phyloP scores from a whole-genome alignment of 2,888 invertebrate species.

The Campoplex capitator region DNA sequence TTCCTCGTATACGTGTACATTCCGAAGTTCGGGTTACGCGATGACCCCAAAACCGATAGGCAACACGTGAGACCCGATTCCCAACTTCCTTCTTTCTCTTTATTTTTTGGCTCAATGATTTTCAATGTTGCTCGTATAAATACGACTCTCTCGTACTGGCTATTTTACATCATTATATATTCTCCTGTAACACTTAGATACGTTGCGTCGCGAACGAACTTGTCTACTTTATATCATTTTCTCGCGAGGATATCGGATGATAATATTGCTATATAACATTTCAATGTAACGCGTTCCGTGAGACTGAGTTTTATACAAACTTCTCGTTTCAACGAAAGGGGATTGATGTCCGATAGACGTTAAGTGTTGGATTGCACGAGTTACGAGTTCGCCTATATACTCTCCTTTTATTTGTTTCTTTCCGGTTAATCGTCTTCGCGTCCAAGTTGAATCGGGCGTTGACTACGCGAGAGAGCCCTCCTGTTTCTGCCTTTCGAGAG shows the following conservation, averaged over 20 bases:
- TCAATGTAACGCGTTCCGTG: slow-evolving; percentile 45
- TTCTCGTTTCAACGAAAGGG: slow-evolving; percentile 10
- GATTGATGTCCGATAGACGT: slow-evolving; percentile 13
- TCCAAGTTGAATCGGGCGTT: not conserved
- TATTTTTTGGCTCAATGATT: slow-evolving; percentile 43
- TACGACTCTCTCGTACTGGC: not conserved
- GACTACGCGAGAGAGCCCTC: not conserved
- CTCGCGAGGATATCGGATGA: slow-evolving; percentile 53
- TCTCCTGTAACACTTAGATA: slow-evolving; percentile 39
- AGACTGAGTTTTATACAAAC: slow-evolving; percentile 47
- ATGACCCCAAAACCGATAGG: slow-evolving; percentile 54
- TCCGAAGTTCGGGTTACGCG: slow-evolving; percentile 59
- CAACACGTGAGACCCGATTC: slow-evolving; percentile 59
- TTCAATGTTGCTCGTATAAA: slow-evolving; percentile 18
- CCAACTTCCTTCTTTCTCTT: slow-evolving; percentile 55
- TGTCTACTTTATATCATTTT: slow-evolving; percentile 40
- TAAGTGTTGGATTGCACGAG: slow-evolving; percentile 13
- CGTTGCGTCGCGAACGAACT: slow-evolving; percentile 37
- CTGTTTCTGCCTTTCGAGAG: not conserved
- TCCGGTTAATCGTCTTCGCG: not conserved
- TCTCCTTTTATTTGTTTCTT: not conserved
- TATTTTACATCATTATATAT: slow-evolving; percentile 22
- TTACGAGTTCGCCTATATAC: not conserved
- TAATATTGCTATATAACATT: slow-evolving; percentile 30
- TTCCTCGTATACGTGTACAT: slow-evolving; percentile 13